Conservation (phyloP, 2,797 vertebrate species). For the Lophotriccus pileatus region DNA sequence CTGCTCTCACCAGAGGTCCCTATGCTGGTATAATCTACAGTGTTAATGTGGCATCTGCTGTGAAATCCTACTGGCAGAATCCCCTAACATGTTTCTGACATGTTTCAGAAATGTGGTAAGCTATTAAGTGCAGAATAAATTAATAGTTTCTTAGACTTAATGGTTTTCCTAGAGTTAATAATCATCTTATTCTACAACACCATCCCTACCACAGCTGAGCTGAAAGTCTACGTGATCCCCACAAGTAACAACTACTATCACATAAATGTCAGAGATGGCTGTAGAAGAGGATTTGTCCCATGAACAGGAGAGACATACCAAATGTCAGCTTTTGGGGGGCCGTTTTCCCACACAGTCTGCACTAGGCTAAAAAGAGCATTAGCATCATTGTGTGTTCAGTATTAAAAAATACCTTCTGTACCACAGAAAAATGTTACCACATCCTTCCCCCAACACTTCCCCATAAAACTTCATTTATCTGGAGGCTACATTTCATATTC, state of each 20-base stretch:
- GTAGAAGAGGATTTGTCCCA: not conserved
- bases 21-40: too few relatives aligned
- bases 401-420: not conserved
- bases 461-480: not conserved
- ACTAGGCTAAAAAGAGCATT: not conserved
- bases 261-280: not conserved
- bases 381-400: not conserved
- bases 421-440: not conserved
- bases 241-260: not conserved
- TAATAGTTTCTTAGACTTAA: not conserved
- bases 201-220: not conserved
- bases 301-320: not conserved
- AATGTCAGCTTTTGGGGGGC: not conserved
- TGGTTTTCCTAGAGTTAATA: not conserved
- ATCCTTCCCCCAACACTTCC: not conserved
- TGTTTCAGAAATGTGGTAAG: not conserved
- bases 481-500: not conserved
- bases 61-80: not conserved
- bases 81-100: not conserved
- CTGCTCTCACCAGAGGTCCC: not conserved
- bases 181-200: not conserved
- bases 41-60: not conserved
- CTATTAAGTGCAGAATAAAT: not conserved
- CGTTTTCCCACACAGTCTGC: not conserved
- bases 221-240: not conserved